Evolutionary conservation across 1,140 invertebrate species (phyloP).

Genomic region (Drosophila melanica): DNA sequence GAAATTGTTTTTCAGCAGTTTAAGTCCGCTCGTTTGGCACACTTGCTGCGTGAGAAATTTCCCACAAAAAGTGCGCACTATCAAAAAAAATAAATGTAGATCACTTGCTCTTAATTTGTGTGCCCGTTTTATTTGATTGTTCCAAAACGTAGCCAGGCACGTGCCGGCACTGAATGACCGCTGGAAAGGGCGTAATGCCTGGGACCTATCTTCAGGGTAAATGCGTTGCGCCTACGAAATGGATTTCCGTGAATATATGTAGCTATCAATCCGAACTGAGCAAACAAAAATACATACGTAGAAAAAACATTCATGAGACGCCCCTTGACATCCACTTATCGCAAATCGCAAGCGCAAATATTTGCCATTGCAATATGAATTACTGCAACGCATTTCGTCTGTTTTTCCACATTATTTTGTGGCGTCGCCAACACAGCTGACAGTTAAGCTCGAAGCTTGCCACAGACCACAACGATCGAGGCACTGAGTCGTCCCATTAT

Average conservation of each 20-base stretch:
- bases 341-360: conserved; percentile 34
- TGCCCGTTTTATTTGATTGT: too few relatives aligned
- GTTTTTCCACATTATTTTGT: conserved; percentile 10
- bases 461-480: conserved; percentile 10
- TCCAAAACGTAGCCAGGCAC: conserved; percentile 1
- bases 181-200: conserved; percentile 29
- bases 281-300: conserved; percentile 5
- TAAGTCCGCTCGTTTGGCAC: too few relatives aligned
- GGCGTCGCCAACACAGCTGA: conserved; percentile 5
- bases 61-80: too few relatives aligned
- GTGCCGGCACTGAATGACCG: conserved; percentile 22
- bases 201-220: conserved; percentile 37
- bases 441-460: conserved; percentile 15
- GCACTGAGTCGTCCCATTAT: background rate
- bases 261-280: conserved; percentile 1
- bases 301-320: conserved; percentile 29
- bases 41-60: too few relatives aligned
- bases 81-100: too few relatives aligned
- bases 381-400: conserved; percentile 59
- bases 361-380: conserved; percentile 52
- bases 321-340: conserved; percentile 75
- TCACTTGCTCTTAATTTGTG: background rate
- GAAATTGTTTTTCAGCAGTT: too few relatives aligned
- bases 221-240: conserved; percentile 22
- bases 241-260: conserved; percentile 26